Base-by-base conservation (phyloP, 2,113 vertebrate genomes). In the Planiliza haematocheilus region DNA sequence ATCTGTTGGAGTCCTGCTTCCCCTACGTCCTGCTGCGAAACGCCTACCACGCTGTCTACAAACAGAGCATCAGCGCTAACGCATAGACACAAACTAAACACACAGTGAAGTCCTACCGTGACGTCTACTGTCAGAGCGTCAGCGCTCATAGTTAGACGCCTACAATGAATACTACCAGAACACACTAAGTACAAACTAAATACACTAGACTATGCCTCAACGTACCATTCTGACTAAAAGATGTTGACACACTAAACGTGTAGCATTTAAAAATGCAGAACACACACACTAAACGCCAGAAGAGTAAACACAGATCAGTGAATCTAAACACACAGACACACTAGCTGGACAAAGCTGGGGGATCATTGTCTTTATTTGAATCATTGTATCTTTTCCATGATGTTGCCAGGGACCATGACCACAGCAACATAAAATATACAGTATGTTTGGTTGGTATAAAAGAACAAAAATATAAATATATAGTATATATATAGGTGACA, bases 41-140 rank as follows among this genome's bases (percentile, higher is more conserved):
- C 60, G 97, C 97, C 46, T 99, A 99, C 94, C 98, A 99, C 52
- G 98, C 98, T 42, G 98, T 99, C 91, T 99, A 99, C 91, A 99
- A 99, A 91, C 97, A 99, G 94, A 99, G 97, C 61, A 94, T 99
- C 86, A 97, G 96, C 70, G 95, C 94, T 43, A 98, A 96, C 66
- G 95, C 97, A 82, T 98, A 93, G 80, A 79, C 17, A n/a, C 63
- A 37, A 51, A 56, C 53, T 16, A 21, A 17, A 66, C 63, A 50
- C 24, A n/a, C 39, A 16, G 24, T 2, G 7, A 34, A 37, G 67
- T 45, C 51, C 64, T 42, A 34, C 37, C 11, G 2, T 21, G 20
- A 41, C 18, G 20, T 45, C 34, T 49, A 43, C 49, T 56, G 34
- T 48, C 36, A n/a, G 34, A 49, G 60, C 41, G 7, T 7, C 12